Conservation (phyloP, 2,888 invertebrate species). For the Diplolepis rosae region DNA sequence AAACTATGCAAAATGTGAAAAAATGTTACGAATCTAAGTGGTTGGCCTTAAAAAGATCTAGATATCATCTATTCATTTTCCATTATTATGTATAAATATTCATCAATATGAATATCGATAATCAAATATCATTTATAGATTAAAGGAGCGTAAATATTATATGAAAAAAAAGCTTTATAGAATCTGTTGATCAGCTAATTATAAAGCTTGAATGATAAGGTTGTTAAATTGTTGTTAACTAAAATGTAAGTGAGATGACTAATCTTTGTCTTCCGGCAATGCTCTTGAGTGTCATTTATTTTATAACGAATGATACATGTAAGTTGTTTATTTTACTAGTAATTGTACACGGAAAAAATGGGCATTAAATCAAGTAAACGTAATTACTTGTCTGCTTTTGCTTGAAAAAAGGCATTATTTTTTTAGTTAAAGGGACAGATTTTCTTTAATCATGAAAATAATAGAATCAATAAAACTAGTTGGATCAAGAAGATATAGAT, state of each 20-base stretch:
- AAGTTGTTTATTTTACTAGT: neutral
- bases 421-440: too few relatives aligned
- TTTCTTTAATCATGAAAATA: too few relatives aligned
- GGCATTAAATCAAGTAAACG: too few relatives aligned
- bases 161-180: neutral
- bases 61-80: too few relatives aligned
- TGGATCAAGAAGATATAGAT: too few relatives aligned
- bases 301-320: conserved; percentile 2
- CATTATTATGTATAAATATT: neutral
- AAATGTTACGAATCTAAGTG: too few relatives aligned
- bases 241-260: neutral
- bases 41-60: too few relatives aligned
- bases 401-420: too few relatives aligned
- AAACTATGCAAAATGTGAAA: too few relatives aligned
- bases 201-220: neutral
- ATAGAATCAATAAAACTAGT: too few relatives aligned
- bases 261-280: conserved; percentile 27
- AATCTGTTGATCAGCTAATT: neutral
- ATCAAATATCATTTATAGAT: neutral
- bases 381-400: too few relatives aligned
- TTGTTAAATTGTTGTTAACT: neutral
- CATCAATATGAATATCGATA: neutral
- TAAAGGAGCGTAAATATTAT: neutral
- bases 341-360: too few relatives aligned
- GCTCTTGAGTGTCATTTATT: conserved; percentile 24